Base-by-base conservation (phyloP, 30 jellyfish, hydroid and myxozoan genomes). In the Sanderia malayensis region DNA sequence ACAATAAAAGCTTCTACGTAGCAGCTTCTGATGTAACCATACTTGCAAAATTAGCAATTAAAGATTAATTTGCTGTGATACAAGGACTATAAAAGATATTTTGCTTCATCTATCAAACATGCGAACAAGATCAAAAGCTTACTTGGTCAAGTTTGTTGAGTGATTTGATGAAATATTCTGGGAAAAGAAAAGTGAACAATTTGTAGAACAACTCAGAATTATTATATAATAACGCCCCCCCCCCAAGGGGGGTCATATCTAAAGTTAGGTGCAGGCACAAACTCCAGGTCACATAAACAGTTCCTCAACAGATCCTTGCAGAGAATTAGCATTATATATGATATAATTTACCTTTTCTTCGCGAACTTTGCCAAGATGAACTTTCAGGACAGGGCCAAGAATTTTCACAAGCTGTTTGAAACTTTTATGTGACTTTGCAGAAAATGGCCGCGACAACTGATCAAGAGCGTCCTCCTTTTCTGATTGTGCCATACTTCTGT, bases 361-460 rank as follows among this genome's bases (percentile, higher is more conserved):
- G 11, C 88, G 70, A 17, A 66, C 52, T 3, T 61, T 75, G n/a
- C 88, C 88, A 3, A 76, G 65, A 53, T 76, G 88, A 13, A 49
- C 88, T 46, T 67, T 62, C 26, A 76, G 57, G 0, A 73, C 88
- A 6, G 88, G 88, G 37, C 80, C 88, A 62, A 76, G 80, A 0
- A 76, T 49, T 23, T 68, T 27, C 30, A 76, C 80, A 7, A 76
- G 74, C 28, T 76, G 88, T 44, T 76, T 76, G 61, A 76, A 76
- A 32, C 88, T 76, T 37, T 57, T 61, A 29, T 62, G 68, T 0
- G 88, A 76, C 62, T 47, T 62, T 25, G 80, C 80, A 31, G 88
- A 76, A 27, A 55, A 29, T 31, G 58, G 63, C 23, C 85, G 57
- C 32, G 85, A 33, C n/a, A 58, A 25, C 10, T 69, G 17, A 24